Percentiles rank a stretch among this genome's conserved stretches.
Evolutionary conservation across 2,113 vertebrate genomes (phyloP).

Genomic region (Cromileptes altivelis): DNA sequence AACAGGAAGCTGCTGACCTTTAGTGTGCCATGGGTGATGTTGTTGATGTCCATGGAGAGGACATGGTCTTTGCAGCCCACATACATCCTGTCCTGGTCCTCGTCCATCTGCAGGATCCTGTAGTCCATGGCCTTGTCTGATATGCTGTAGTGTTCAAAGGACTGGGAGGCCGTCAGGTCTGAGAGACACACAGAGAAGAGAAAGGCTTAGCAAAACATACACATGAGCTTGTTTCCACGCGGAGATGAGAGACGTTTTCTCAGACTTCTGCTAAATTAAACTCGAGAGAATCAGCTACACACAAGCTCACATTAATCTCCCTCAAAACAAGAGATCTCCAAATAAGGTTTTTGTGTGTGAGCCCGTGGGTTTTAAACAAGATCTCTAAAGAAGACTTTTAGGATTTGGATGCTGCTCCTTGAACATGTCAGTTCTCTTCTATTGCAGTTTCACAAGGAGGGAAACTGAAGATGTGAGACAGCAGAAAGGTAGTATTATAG

Average conservation of each 20-base stretch:
- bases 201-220: neutral
- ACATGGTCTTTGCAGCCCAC: slow-evolving; percentile 98
- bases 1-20: slow-evolving; percentile 85
- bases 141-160: slow-evolving; percentile 91
- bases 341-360: slow-evolving; percentile 5
- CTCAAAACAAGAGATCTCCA: neutral
- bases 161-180: slow-evolving; percentile 92
- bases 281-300: slow-evolving; percentile 2
- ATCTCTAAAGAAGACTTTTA: slow-evolving; percentile 7
- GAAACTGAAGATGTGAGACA: neutral
- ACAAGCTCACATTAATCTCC: neutral
- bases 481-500: no score
- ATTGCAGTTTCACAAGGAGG: neutral
- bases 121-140: slow-evolving; percentile 94
- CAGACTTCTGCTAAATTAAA: slow-evolving; percentile 10
- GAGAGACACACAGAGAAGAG: slow-evolving; percentile 56
- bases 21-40: slow-evolving; percentile 92
- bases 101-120: slow-evolving; percentile 97
- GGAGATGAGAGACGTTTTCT: neutral
- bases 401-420: slow-evolving; percentile 16
- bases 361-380: neutral
- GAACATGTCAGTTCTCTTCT: neutral
- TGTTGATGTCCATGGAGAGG: slow-evolving; percentile 98
- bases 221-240: neutral
- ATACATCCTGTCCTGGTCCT: slow-evolving; percentile 98